Evolutionary conservation across 2,797 vertebrate species (phyloP).

Genomic region (Brotula barbata): DNA sequence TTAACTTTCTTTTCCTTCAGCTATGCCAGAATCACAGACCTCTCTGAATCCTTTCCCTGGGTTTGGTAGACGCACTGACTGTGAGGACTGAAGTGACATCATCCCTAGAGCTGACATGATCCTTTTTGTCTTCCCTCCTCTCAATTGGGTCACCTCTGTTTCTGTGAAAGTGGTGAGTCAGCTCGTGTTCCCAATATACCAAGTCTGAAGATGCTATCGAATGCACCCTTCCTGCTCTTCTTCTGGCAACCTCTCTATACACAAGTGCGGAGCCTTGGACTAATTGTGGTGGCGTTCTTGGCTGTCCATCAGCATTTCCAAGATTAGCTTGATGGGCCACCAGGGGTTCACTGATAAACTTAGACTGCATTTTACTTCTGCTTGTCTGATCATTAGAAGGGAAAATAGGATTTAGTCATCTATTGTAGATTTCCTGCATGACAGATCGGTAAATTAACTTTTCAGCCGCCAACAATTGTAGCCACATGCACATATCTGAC

Average conservation of each 20-base stretch:
- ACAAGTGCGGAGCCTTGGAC: neutral
- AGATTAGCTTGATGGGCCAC: slow-evolving; percentile 39
- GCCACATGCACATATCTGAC: slow-evolving; percentile 1
- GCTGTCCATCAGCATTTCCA: slow-evolving; percentile 14
- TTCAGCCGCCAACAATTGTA: slow-evolving; percentile 1
- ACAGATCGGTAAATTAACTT: neutral
- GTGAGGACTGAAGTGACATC: slow-evolving; percentile 18
- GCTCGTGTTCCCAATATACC: slow-evolving; percentile 16
- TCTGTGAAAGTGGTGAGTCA: slow-evolving; percentile 47
- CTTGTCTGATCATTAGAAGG: slow-evolving; percentile 16
- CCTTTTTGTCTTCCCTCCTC: slow-evolving; percentile 20
- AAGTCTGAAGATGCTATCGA: slow-evolving; percentile 39
- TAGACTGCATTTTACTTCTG: slow-evolving; percentile 18
- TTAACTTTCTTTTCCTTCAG: no score
- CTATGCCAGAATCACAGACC: no score
- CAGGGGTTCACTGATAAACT: slow-evolving; percentile 17
- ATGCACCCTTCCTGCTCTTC: slow-evolving; percentile 30
- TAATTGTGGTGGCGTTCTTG: slow-evolving; percentile 16
- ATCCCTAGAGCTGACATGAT: slow-evolving; percentile 15
- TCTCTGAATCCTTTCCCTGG: no score
- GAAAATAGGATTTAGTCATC: slow-evolving; percentile 1
- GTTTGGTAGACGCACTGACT: no score
- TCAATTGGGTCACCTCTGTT: slow-evolving; percentile 41
- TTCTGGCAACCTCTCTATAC: slow-evolving; percentile 8
- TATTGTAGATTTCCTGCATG: slow-evolving; percentile 10